Evolutionary conservation across 2,797 vertebrate species (phyloP), one percentile per base, ranked within the genome.

Genomic region (Pangasius mekongensis): DNA sequence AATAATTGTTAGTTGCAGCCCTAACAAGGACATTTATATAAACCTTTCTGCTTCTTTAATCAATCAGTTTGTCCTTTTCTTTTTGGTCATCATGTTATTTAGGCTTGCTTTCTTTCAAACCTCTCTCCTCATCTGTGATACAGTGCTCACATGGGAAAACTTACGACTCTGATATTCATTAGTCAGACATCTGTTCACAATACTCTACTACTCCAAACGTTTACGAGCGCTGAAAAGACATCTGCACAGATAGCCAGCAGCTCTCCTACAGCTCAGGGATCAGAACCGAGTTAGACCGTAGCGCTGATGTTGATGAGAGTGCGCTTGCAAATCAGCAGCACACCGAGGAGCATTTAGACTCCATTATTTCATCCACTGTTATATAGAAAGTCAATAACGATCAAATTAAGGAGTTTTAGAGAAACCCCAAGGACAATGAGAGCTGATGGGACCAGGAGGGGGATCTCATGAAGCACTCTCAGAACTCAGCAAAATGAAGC

Each of bases 121-220:
- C 20, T 33, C 16, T 13, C 13, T n/a, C 36, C 36, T 49, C 22
- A 47, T 71, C 39, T 83, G n/a, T 64, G 43, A 30, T 36, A 16
- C 13, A 76, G 20, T 52, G 43, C 54, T 36, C 30, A 66, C 30
- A 76, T 33, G 4, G 58, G 69, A 69, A 66, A 30, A 71, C 74
- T 58, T 74, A 85, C 47, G 67, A 69, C 39, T 74, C 58, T 83
- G 69, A 36, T 82, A 27, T 66, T 89, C 73, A 89, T 91, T 87
- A 91, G 54, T 52, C 77, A 54, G 49, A 87, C 86, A 87, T 87
- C 86, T 87, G 47, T 39, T 78, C 89, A 89, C 90, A 90, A 89
- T 91, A 93, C 91, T 93, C 85, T 86, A 91, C 87, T 91, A 89
- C 87, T 88, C 73, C 84, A 90, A 86, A 89, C 43, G 84, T 83